phyloP scores from a whole-genome alignment of 1,140 invertebrate species.

The Ceratosolen solmsi region DNA sequence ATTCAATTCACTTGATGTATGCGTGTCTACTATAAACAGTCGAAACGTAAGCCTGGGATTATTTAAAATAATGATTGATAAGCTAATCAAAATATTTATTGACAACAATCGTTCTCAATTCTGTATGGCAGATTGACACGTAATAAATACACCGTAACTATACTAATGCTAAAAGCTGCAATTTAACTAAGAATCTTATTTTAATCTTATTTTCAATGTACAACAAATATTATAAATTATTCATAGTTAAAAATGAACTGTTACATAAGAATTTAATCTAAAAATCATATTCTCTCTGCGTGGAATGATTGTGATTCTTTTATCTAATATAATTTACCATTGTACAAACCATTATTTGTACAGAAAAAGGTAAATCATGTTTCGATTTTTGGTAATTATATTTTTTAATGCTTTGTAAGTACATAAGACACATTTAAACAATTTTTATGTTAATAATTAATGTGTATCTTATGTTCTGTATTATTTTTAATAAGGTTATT shows the following conservation, averaged over 20 bases:
- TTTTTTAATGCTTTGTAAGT: not conserved
- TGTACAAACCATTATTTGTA: not conserved
- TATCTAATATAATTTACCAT: slow-evolving; percentile 8
- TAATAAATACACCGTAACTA: not conserved
- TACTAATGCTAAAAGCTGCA: not conserved
- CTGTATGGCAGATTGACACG: not conserved
- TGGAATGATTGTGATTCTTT: not conserved
- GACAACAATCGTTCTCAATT: not conserved
- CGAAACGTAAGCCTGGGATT: not conserved
- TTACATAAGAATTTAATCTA: not conserved
- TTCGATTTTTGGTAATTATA: not conserved
- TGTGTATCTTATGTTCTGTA: not conserved
- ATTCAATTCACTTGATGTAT: slow-evolving; percentile 2
- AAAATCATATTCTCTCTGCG: not conserved
- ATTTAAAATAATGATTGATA: not conserved
- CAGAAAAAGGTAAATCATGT: not conserved
- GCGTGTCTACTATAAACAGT: slow-evolving; percentile 6
- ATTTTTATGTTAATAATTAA: not conserved
- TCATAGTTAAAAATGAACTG: not conserved
- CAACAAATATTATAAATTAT: not conserved
- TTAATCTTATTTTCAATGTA: not conserved
- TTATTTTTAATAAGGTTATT: not conserved
- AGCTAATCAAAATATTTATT: slow-evolving; percentile 5
- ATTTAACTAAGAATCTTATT: not conserved
- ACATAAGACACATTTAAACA: not conserved